These are phyloP conservation scores for Pseudolycoriella hygida DNA, from an alignment of 2,888 invertebrate species.

Conservation along the genomic window DNA sequence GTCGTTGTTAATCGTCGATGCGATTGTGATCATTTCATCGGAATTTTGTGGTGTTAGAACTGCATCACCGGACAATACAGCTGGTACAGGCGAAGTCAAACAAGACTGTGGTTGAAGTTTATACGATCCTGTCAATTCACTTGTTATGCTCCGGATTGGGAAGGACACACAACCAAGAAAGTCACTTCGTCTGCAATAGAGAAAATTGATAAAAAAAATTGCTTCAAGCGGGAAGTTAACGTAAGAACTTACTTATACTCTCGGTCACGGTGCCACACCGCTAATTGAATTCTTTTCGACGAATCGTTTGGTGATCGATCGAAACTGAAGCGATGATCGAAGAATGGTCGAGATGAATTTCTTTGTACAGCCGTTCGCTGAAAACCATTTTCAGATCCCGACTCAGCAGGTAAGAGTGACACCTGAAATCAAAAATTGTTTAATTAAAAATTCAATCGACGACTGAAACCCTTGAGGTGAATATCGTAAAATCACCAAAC, in stretches of 20 bases:
- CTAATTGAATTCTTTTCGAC: conserved; percentile 49
- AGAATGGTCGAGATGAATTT: conserved; percentile 58
- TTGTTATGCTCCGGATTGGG: conserved; percentile 62
- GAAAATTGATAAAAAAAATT: conserved; percentile 14
- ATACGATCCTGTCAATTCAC: conserved; percentile 50
- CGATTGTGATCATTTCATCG: background rate
- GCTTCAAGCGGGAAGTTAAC: too few relatives aligned
- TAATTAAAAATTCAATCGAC: background rate
- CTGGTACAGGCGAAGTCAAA: conserved; percentile 31
- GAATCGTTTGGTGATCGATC: conserved; percentile 32
- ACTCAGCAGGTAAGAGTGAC: conserved; percentile 14
- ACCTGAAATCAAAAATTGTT: conserved; percentile 6
- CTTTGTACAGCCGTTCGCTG: conserved; percentile 69
- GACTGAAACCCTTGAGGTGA: background rate
- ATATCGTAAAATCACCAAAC: background rate
- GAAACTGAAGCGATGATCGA: conserved; percentile 59
- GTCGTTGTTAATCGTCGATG: conserved; percentile 1
- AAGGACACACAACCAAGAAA: conserved; percentile 89
- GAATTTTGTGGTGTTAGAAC: background rate
- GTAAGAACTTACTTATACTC: conserved; percentile 48
- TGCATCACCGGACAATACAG: conserved; percentile 6
- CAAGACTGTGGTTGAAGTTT: conserved; percentile 51
- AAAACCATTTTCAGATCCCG: conserved; percentile 30
- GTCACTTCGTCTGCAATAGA: conserved; percentile 72
- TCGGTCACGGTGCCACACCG: conserved; percentile 76